Evolutionary conservation across 2,113 vertebrate genomes (phyloP), one percentile per base, ranked within the genome.

Genomic region (Colossoma macropomum): DNA sequence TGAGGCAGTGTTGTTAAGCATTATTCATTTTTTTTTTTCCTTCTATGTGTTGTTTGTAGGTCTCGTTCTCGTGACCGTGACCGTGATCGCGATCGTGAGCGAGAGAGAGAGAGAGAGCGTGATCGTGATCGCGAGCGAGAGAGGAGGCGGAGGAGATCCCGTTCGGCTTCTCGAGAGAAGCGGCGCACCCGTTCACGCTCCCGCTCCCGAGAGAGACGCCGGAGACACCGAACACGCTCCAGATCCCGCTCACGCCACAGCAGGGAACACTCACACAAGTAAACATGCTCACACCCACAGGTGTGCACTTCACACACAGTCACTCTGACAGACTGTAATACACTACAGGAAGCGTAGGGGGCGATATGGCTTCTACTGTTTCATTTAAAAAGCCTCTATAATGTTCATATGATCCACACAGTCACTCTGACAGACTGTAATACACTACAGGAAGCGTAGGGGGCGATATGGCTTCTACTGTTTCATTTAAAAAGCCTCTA

Each of bases 21-120:
- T 45, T 4, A 8, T 45, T 4, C 34, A 4, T 4, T 38, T 4
- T 9, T 45, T 5, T 45, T 1, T 1, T 59, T 59, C 23, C n/a
- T 17, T 19, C 10, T 71, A 16, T 50, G 48, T 34, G 16, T 5
- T 23, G n/a, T n/a, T 11, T 23, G 45, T 90, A 98, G 97, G 84
- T 99, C 97, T 0, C 95, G 97, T 8, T 99, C 97, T 71, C 96
- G 96, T 50, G 97, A 98, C 6, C 30, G 75, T 4, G 75, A 63
- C 1, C 54, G 54, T 7, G 74, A 76, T 30, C 90, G 95, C 9
- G 94, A 96, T 63, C 95, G 96, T 45, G 97, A 98, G 8, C 92
- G 96, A 48, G 95, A 96, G 86, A 92, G 96, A 63, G 96, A 98
- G 74, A 7, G 48, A 17, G 71, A 54, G 12, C 34, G 70, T 12